Evolutionary conservation across 2,797 vertebrate genomes (phyloP), one percentile per base, ranked within the genome.

Genomic region (Amphiprion clarkii): DNA sequence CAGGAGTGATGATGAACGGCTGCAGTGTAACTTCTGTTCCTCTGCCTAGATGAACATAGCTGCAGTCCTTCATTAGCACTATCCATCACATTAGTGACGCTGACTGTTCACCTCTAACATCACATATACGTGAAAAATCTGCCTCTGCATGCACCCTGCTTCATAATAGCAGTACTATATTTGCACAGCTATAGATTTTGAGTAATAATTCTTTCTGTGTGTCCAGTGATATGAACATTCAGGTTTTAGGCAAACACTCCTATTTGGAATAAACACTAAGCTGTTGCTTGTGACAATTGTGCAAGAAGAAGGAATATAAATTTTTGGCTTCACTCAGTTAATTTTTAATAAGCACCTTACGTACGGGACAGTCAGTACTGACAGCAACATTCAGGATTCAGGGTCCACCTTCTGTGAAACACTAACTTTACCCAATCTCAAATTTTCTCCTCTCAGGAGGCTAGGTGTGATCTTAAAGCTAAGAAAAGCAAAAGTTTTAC

Each of bases 1-100:
- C 27, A 42, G 55, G 23, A 31, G 25, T 53, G 21, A 19, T 75
- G 78, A 87, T 67, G 48, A 74, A 87, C 76, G 65, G 39, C 13
- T 9, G 3, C 49, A 11, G 40, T 19, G 52, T 59, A 55, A 67
- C 67, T 63, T 42, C 36, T 54, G 55, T 52, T 57, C 13, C 69
- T 63, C 14, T 23, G 61, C 55, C 23, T 54, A 23, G 27, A 76
- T 54, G 49, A 82, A 72, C 53, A 1, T 74, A 7, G 59, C 54
- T 55, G 48, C 48, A 13, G 70, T 51, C 56, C 46, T 49, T 83
- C 79, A 90, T 83, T 83, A 73, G 57, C 23, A 21, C 68, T n/a
- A 84, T 83, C 67, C 76, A 82, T 89, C 84, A 81, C 42, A 12
- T 66, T 71, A 59, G 81, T 82, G 65, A 36, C 12, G 31, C 7